These are phyloP conservation scores for Isotomurus palustris DNA, from an alignment of 2,888 invertebrate species.

Conservation along the genomic window DNA sequence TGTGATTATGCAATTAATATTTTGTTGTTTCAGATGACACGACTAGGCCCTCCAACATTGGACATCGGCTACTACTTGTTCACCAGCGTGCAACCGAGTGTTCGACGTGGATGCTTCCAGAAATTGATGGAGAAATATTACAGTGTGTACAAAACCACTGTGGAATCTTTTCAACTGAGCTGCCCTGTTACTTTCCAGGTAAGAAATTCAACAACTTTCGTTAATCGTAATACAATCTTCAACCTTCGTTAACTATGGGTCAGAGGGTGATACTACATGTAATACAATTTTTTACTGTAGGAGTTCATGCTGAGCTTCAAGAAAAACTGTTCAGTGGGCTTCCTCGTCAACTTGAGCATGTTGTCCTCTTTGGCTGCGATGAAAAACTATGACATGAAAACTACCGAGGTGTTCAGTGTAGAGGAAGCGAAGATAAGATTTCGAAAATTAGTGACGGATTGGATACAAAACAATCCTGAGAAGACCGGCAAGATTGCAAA, in stretches of 20 bases:
- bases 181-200: conserved; percentile 3
- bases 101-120: conserved; percentile 11
- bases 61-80: conserved; percentile 29
- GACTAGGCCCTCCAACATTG: conserved; percentile 12
- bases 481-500: conserved; percentile 1
- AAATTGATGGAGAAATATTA: conserved; percentile 23
- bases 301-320: neutral
- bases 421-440: too few relatives aligned
- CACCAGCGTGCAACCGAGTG: conserved; percentile 19
- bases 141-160: neutral
- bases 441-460: too few relatives aligned
- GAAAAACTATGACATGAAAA: conserved; percentile 2
- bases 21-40: conserved; percentile 9
- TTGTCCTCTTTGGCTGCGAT: conserved; percentile 16
- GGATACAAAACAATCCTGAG: conserved; percentile 1
- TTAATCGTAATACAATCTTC: too few relatives aligned
- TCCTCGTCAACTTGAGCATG: conserved; percentile 8
- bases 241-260: too few relatives aligned
- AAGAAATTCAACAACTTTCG: neutral
- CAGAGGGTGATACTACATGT: too few relatives aligned
- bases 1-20: neutral
- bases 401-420: too few relatives aligned
- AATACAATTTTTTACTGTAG: neutral
- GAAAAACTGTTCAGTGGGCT: conserved; percentile 9
- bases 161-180: neutral